Evolutionary conservation across 1,140 invertebrate species (phyloP), one percentile per base, ranked within the genome.

Genomic region (Pteromalus puparum): DNA sequence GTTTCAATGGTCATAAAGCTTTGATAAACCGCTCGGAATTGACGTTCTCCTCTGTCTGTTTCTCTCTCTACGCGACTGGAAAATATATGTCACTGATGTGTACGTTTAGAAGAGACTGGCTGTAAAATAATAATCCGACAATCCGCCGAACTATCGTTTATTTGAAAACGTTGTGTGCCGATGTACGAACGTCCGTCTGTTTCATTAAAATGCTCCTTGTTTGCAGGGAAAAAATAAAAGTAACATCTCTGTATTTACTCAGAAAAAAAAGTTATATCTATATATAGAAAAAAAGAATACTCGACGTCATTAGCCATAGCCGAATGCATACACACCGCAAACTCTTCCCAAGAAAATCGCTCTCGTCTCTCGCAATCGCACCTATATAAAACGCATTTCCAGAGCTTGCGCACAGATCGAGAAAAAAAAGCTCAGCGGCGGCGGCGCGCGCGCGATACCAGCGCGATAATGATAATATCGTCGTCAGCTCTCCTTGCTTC

Each of bases 381-480:
- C 46, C 65, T 81, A 38, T 81, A 48, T 70, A 38, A 81, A 81
- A 26, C 26, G 42, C 28, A 73, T 65, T 28, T 28, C 34, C 73
- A 38, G 30, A 2, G 30, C 30, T 34, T 34, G 30, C 30, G 21
- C 28, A 72, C 21, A 75, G 28, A 61, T 26, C 12, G 80, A 30
- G 21, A n/a, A 61, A n/a, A 18, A 61, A 18, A n/a, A 61, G 53
- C 53, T 61, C n/a, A 21, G 9, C 2, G 1, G 26, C n/a, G n/a
- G n/a, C n/a, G n/a, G n/a, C n/a, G n/a, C n/a, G n/a, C n/a, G n/a
- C n/a, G n/a, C 38, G 28, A 74, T 81, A 74, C 26, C 21, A 53
- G 53, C n/a, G 61, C 26, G 53, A 83, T 78, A 76, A 83, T 78
- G 82, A 83, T 72, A 79, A 83, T 78, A 78, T 79, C 76, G 10